phyloP scores from a whole-genome alignment of 1,140 invertebrate genomes.

The Drosophila seguyi region DNA sequence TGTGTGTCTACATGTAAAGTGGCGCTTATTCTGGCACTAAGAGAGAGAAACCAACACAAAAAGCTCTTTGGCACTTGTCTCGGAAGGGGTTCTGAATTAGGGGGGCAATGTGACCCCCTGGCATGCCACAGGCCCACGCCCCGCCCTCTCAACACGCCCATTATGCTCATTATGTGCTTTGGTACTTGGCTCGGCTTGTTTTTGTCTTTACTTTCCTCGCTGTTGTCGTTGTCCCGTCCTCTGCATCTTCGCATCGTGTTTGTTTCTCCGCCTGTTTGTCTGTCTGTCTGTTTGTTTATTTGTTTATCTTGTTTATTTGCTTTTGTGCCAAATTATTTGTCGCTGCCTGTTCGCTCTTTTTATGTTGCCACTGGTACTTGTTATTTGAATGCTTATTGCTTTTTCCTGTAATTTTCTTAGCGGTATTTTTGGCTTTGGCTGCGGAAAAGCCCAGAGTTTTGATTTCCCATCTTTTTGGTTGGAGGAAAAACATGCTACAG shows the following conservation, averaged over 20 bases:
- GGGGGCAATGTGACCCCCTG: slow-evolving; percentile 24
- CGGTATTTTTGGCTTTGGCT: slow-evolving; percentile 4
- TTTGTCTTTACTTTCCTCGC: slow-evolving; percentile 44
- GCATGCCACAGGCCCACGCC: slow-evolving; percentile 9
- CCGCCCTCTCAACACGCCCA: slow-evolving; percentile 44
- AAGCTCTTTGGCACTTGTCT: slow-evolving; percentile 64
- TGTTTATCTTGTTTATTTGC: slow-evolving; percentile 65
- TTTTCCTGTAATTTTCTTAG: slow-evolving; percentile 35
- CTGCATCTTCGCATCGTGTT: slow-evolving; percentile 14
- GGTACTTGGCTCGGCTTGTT: slow-evolving; percentile 53
- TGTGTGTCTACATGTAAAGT: slow-evolving; percentile 57
- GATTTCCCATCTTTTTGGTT: slow-evolving; percentile 20
- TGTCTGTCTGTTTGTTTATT: slow-evolving; percentile 25
- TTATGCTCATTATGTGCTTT: slow-evolving; percentile 72
- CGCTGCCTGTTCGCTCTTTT: slow-evolving; percentile 48
- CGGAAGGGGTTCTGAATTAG: neutral
- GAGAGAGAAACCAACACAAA: slow-evolving; percentile 56
- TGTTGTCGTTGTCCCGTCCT: slow-evolving; percentile 26
- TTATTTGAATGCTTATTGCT: slow-evolving; percentile 61
- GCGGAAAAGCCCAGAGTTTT: slow-evolving; percentile 31
- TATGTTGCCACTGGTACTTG: slow-evolving; percentile 41
- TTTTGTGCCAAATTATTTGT: slow-evolving; percentile 72
- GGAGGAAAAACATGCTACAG: neutral
- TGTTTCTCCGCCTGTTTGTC: slow-evolving; percentile 10
- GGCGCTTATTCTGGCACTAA: slow-evolving; percentile 68